Base-by-base conservation (phyloP, 2,797 vertebrate genomes). In the Acrocephalus scirpaceus region DNA sequence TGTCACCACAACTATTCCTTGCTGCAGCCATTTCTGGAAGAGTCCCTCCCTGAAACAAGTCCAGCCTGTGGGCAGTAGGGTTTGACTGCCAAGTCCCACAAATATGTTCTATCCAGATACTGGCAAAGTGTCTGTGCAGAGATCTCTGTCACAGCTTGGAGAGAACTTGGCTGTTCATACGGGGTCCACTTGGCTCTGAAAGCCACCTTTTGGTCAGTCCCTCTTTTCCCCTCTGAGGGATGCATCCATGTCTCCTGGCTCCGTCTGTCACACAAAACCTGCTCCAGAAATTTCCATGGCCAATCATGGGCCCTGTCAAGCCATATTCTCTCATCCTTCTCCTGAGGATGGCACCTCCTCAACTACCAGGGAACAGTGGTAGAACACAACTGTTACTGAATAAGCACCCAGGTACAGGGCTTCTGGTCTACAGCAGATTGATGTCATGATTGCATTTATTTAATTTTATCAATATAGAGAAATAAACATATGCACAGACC, bases 401-500 rank as follows among this genome's bases (percentile, higher is more conserved):
- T 8, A 45, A 81, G 25, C 11, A 38, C 44, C 22, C 86, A 95
- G 67, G 70, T 78, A 77, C 26, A 44, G 70, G 76, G 30, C 34
- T 91, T 48, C 29, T 91, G 86, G 34, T 94, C 26, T 32, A 30
- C 3, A 76, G 44, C 92, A 93, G 58, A 85, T 26, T 87, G 86
- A 79, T 91, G 45, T 40, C 40, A 51, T 82, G 17, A 25, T 73
- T 79, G 27, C 10, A 72, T 57, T 91, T 58, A 74, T 70, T 34
- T 3, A 17, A 75, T 86, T 84, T 70, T 56, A 75, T 51, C 79
- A 70, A 38, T 81, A 30, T 9, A 84, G n/a, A 90, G 76, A 84
- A 91, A 91, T 66, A 94, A 92, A 61, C 92, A 96, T 88, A 73
- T 58, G 92, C 79, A 84, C 57, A 93, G 88, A 65, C 77, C 86